These are phyloP conservation scores for Ardeotis arabs DNA, from an alignment of 2,113 vertebrate species.

Conservation along the genomic window DNA sequence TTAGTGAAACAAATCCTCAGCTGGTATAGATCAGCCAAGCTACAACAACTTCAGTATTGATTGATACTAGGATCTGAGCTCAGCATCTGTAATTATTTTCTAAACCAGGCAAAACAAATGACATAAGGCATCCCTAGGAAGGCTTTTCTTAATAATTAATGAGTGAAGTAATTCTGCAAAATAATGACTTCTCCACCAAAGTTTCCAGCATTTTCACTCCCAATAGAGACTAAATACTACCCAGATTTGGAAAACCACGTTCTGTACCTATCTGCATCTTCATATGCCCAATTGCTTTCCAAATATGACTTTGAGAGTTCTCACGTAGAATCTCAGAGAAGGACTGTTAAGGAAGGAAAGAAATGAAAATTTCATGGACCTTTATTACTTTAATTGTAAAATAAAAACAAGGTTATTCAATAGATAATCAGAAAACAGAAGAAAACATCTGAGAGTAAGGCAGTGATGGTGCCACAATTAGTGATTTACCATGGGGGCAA, in stretches of 20 bases:
- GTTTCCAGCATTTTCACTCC: neutral
- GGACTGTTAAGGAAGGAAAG: neutral
- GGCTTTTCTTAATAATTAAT: neutral
- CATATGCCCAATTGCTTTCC: neutral
- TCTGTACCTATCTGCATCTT: neutral
- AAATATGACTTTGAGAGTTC: neutral
- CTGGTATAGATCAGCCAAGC: neutral
- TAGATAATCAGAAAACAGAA: neutral
- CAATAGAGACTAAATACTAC: neutral
- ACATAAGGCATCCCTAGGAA: neutral
- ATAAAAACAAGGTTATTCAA: neutral
- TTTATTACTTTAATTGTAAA: neutral
- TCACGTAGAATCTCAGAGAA: neutral
- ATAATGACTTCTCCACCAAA: neutral
- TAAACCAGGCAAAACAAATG: slow-evolving; percentile 8
- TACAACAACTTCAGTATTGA: neutral
- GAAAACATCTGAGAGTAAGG: neutral
- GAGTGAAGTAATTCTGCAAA: neutral
- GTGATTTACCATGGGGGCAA: neutral
- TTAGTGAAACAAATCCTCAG: slow-evolving; percentile 21
- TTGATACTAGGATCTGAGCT: neutral
- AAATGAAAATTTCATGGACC: neutral
- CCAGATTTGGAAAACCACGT: neutral
- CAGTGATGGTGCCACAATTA: neutral
- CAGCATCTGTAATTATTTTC: neutral